Conservation (phyloP, 2,113 vertebrate species). For the Gymnocephalus cernua region DNA sequence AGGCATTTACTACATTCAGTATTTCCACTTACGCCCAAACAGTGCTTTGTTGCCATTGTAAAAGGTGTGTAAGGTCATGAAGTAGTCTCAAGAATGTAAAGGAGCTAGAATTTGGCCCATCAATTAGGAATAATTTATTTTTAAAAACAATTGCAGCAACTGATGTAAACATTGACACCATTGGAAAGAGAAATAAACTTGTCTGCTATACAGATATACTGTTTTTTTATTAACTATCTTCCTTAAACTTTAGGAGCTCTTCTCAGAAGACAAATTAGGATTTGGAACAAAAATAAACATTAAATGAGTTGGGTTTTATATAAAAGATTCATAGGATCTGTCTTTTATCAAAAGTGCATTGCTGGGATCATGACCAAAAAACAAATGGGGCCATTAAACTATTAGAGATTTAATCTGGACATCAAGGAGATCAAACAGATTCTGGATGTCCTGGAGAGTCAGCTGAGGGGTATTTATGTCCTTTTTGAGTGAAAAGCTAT, state of each 20-base stretch:
- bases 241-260: neutral
- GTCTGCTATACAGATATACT: neutral
- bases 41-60: neutral
- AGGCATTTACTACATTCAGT: neutral
- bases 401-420: slow-evolving; percentile 30
- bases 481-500: slow-evolving; percentile 31
- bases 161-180: neutral
- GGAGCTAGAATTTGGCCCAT: neutral
- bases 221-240: neutral
- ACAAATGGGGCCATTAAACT: slow-evolving; percentile 40
- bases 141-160: neutral
- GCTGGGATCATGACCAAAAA: slow-evolving; percentile 18
- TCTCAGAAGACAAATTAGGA: slow-evolving; percentile 16
- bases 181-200: neutral
- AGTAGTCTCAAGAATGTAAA: neutral
- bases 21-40: neutral
- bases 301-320: neutral
- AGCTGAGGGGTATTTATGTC: slow-evolving; percentile 8
- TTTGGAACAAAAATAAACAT: slow-evolving; percentile 2
- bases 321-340: neutral
- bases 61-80: neutral
- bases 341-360: slow-evolving; percentile 19
- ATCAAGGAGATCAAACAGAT: slow-evolving; percentile 29
- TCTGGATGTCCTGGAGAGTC: slow-evolving; percentile 17
- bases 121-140: neutral